Percentiles rank a stretch among this genome's conserved stretches.
phyloP scores from a whole-genome alignment of 1,140 invertebrate genomes.

The Caenorhabditis inopinata region DNA sequence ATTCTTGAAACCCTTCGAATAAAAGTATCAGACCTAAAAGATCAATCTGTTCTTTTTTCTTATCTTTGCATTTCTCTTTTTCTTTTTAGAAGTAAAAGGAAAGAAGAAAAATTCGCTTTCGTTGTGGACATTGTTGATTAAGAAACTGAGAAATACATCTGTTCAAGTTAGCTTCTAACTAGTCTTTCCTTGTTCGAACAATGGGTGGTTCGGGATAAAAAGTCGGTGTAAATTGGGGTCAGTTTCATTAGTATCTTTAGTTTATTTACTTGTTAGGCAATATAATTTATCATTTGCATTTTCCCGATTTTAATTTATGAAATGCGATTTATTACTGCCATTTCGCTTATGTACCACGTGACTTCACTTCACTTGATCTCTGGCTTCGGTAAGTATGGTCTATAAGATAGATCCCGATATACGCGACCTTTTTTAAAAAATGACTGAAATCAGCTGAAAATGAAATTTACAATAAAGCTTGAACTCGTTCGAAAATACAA shows the following conservation, averaged over 20 bases:
- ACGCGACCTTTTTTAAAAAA: no score
- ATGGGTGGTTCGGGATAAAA: background rate
- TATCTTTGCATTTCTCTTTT: background rate
- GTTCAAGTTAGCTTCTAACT: background rate
- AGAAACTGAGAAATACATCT: background rate
- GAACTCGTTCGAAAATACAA: no score
- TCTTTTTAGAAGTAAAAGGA: background rate
- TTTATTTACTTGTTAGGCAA: no score
- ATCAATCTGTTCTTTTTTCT: background rate
- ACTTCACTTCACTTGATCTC: no score
- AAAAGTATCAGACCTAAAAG: no score
- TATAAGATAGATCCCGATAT: no score
- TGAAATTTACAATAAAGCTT: no score
- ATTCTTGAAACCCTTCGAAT: no score
- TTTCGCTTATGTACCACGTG: no score
- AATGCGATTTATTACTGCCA: background rate
- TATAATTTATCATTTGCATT: background rate
- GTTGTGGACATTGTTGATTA: background rate
- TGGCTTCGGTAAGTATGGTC: no score
- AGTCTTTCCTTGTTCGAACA: background rate
- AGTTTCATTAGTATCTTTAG: no score
- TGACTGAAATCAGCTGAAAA: no score
- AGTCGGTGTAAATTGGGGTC: constrained; percentile 5
- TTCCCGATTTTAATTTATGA: background rate
- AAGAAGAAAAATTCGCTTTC: background rate